Evolutionary conservation across 2,113 vertebrate genomes (phyloP).

Genomic region (human (Homo sapiens)): GRCh38 chr9:116304501-116305000

Average conservation of each 20-base stretch:
- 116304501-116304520: conserved; percentile 14
- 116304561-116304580: conserved; percentile 50
- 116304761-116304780: conserved; percentile 75
- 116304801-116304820: conserved; percentile 80
- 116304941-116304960: conserved; percentile 30
- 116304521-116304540: neutral
- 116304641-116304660: conserved; percentile 32
- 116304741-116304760: conserved; percentile 73
- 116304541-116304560: neutral
- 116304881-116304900: conserved; percentile 75
- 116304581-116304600: conserved; percentile 26
- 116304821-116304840: conserved; percentile 81
- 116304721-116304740: conserved; percentile 78
- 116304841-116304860: conserved; percentile 76
- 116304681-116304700: conserved; percentile 68
- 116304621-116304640: conserved; percentile 29
- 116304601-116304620: conserved; percentile 39
- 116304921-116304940: conserved; percentile 68
- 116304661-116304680: conserved; percentile 55
- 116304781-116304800: conserved; percentile 75
- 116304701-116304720: conserved; percentile 73
- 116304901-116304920: conserved; percentile 76
- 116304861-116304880: conserved; percentile 72
- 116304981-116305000: neutral
- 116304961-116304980: neutral